Evolutionary conservation across 2,888 invertebrate species (phyloP), one percentile per base, ranked within the genome.

Genomic region (Sturmia bella): DNA sequence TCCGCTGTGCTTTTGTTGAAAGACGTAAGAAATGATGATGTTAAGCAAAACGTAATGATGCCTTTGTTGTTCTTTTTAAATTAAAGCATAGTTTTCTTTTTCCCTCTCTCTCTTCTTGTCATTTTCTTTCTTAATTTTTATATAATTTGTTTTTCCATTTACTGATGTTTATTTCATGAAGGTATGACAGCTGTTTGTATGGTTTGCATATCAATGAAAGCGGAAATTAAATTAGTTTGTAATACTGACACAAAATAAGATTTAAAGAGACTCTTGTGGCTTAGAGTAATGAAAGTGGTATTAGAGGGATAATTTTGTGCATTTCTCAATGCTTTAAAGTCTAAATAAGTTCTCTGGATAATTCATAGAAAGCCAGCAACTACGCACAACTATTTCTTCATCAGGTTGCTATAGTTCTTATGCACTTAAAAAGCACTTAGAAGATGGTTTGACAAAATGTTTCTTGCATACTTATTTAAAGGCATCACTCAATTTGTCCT

Each of bases 201-300:
- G 68, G 68, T 69, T 73, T 69, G 41, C 11, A 61, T 17, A 17
- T 39, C 24, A 68, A 63, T 15, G 37, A 37, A 69, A 45, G 77
- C 56, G 81, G 81, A 82, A 74, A 78, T 82, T 74, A 82, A 82
- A 82, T 82, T 74, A 77, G 45, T 64, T 74, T 74, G 64, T 43
- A 43, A 50, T 7, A 17, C n/a, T 12, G 11, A 32, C 5, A 32
- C 1, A 32, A 32, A 6, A 32, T 32, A 32, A 32, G 7, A 32
- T 32, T 32, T 32, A 32, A 32, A 32, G 5, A 7, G 32, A 32
- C 5, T 9, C 32, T 32, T 1, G 1, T 32, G 32, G 5, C 32
- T 32, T 6, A 9, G 6, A 9, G 27, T 4, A 27, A 27, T 27
- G n/a, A 32, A 32, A 32, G 5, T 3, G 32, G 5, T 32, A 9